Conservation (phyloP, 2,797 vertebrate species). For the Buceros bicornis region DNA sequence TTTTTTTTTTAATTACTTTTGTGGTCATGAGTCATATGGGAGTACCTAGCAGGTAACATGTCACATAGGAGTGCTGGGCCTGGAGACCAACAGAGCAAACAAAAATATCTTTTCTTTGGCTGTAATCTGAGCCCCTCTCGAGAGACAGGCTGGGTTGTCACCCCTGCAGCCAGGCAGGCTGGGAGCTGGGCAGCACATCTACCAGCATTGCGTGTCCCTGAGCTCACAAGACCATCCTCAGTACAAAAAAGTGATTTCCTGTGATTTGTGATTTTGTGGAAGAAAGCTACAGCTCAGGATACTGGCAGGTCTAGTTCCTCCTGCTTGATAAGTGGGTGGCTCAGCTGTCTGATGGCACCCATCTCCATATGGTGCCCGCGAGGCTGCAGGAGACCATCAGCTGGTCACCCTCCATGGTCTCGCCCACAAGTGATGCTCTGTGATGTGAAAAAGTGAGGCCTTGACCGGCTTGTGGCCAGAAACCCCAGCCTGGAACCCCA, state of each 20-base stretch:
- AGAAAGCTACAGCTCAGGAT: not conserved
- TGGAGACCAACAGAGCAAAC: not conserved
- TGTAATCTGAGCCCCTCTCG: not conserved
- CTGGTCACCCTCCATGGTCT: not conserved
- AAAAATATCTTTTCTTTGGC: not conserved
- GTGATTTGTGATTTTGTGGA: not conserved
- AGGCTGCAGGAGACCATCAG: not conserved
- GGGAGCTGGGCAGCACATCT: not conserved
- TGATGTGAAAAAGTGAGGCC: not conserved
- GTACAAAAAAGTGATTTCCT: not conserved
- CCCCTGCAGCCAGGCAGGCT: fast-evolving
- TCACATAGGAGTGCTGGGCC: not conserved
- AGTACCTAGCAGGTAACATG: not conserved
- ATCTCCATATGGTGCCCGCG: fast-evolving
- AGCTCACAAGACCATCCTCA: not conserved
- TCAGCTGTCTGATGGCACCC: not conserved
- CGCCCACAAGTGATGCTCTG: fast-evolving
- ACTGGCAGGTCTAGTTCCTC: not conserved
- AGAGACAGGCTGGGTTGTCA: not conserved
- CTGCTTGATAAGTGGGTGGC: not conserved
- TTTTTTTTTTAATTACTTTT: not conserved
- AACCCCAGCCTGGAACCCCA: not conserved
- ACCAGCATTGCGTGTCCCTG: not conserved
- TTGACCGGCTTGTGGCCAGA: not conserved
- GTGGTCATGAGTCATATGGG: not conserved